Percentiles rank a stretch among this genome's conserved stretches.
phyloP scores from a whole-genome alignment of 2,888 invertebrate species.

The Protophormia terraenovae region DNA sequence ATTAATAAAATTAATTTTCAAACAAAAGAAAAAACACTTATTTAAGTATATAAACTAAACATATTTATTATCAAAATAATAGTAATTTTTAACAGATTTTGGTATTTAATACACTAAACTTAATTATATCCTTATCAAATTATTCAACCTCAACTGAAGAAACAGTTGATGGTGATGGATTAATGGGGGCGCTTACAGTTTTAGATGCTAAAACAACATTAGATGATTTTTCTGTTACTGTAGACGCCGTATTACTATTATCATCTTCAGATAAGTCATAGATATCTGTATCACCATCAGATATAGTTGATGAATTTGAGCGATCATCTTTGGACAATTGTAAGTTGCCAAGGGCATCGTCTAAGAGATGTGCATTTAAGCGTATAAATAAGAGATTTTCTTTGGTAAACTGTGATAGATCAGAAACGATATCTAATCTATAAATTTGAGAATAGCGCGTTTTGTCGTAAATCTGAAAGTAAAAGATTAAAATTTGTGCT shows the following conservation, averaged over 20 bases:
- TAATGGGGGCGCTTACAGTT: not conserved
- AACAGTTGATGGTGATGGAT: not conserved
- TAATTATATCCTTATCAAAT: too few relatives aligned
- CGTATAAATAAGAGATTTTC: conserved; percentile 37
- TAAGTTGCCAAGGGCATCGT: conserved; percentile 18
- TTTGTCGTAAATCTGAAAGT: conserved; percentile 44
- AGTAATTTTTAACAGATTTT: too few relatives aligned
- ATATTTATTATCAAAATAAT: too few relatives aligned
- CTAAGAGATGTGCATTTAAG: conserved; percentile 22
- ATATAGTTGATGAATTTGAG: not conserved
- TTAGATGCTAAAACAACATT: not conserved
- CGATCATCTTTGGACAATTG: not conserved
- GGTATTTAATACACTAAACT: too few relatives aligned
- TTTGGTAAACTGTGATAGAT: conserved; percentile 2
- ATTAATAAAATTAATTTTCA: too few relatives aligned
- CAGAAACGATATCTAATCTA: not conserved
- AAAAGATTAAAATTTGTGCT: not conserved
- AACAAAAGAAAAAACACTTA: too few relatives aligned
- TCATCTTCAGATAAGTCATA: not conserved
- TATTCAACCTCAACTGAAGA: too few relatives aligned
- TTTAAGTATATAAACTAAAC: too few relatives aligned
- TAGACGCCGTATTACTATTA: not conserved
- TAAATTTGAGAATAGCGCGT: conserved; percentile 4
- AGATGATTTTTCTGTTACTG: not conserved
- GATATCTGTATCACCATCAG: not conserved